Percentiles rank a stretch among this genome's conserved stretches.
phyloP scores from a whole-genome alignment of 1,140 invertebrate genomes.

The Drosophila kanapiae region DNA sequence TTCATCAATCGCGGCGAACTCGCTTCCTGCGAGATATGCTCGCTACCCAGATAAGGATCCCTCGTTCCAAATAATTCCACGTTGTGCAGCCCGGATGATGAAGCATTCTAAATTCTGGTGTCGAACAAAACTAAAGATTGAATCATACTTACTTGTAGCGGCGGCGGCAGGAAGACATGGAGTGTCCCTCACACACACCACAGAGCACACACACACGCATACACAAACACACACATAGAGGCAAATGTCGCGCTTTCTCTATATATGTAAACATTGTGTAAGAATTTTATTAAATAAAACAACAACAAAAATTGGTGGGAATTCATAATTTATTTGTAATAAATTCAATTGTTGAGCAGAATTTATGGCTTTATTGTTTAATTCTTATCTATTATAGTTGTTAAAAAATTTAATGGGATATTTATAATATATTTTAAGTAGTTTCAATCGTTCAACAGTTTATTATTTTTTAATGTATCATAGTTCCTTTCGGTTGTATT shows the following conservation, averaged over 20 bases:
- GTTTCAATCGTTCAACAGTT: too few relatives aligned
- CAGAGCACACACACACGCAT: conserved; percentile 5
- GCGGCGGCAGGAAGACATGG: conserved; percentile 35
- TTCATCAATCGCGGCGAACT: conserved; percentile 93
- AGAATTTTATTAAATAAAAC: conserved; percentile 72
- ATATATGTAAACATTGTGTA: conserved; percentile 68
- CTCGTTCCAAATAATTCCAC: conserved; percentile 20
- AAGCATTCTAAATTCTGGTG: conserved; percentile 69
- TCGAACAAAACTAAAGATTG: conserved; percentile 75
- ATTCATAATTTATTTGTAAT: conserved; percentile 76
- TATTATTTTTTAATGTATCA: neutral
- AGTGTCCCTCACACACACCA: conserved; percentile 27
- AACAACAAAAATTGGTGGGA: conserved; percentile 30
- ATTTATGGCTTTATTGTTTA: neutral
- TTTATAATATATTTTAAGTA: too few relatives aligned
- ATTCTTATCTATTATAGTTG: too few relatives aligned
- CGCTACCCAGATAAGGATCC: conserved; percentile 89
- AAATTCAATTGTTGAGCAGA: conserved; percentile 72
- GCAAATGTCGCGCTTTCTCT: conserved; percentile 49
- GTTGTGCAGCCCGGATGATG: conserved; percentile 41
- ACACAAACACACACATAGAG: conserved; percentile 28
- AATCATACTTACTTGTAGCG: conserved; percentile 71
- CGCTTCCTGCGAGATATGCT: conserved; percentile 96
- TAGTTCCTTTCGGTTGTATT: neutral
- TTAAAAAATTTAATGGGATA: too few relatives aligned